Percentiles rank a stretch among this genome's conserved stretches.
phyloP scores from a whole-genome alignment of 2,888 invertebrate species.

The Agriopis marginaria region DNA sequence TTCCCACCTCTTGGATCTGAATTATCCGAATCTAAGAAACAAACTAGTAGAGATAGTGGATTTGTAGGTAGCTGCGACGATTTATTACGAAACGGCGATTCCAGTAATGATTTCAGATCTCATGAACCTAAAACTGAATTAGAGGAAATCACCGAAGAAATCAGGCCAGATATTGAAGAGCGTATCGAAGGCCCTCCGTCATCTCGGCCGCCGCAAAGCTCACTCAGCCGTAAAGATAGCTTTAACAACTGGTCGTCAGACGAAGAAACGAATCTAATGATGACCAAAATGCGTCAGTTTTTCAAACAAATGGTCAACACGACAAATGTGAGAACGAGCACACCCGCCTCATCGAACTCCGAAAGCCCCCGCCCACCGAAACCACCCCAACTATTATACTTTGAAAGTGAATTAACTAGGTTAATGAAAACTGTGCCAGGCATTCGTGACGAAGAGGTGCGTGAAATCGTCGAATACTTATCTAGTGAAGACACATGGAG shows the following conservation, averaged over 20 bases:
- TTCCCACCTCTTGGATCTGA: constrained; percentile 85
- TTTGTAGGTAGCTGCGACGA: constrained; percentile 96
- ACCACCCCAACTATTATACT: constrained; percentile 94
- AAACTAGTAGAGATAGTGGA: constrained; percentile 94
- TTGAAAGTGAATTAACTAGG: constrained; percentile 95
- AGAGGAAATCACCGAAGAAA: constrained; percentile 87
- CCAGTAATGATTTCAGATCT: constrained; percentile 83
- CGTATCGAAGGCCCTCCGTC: constrained; percentile 81
- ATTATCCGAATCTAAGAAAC: constrained; percentile 89
- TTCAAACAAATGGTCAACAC: constrained; percentile 96
- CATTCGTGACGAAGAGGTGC: constrained; percentile 95
- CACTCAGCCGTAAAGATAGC: constrained; percentile 93
- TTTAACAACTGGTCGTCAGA: constrained; percentile 98
- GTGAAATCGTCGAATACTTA: constrained; percentile 96
- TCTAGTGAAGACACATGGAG: constrained; percentile 98
- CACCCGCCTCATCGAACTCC: constrained; percentile 85
- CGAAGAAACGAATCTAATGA: constrained; percentile 97
- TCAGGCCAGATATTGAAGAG: constrained; percentile 84
- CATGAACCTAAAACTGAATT: constrained; percentile 85
- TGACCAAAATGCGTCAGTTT: constrained; percentile 97
- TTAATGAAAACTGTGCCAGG: constrained; percentile 97
- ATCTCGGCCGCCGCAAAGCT: constrained; percentile 82
- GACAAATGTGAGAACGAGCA: constrained; percentile 83
- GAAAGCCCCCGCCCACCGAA: constrained; percentile 89
- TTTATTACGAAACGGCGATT: constrained; percentile 88